A percentile compares a stretch with the other conserved stretches of the same genome.
Conservation (phyloP, 2,888 invertebrate genomes). For the Watsonalla binaria region DNA sequence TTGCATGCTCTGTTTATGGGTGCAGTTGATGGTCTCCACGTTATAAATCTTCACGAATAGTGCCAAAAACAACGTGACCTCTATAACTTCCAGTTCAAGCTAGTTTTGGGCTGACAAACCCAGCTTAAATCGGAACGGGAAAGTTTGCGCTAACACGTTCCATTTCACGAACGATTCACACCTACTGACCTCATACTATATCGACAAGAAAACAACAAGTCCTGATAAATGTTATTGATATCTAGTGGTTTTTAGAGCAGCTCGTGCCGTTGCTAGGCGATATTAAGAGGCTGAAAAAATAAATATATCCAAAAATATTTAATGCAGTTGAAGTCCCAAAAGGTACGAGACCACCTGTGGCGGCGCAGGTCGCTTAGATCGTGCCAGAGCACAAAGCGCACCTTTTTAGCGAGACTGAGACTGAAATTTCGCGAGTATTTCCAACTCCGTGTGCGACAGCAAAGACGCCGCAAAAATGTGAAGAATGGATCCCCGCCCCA, state of each 20-base stretch:
- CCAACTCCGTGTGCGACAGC: slow-evolving; percentile 29
- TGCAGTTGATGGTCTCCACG: slow-evolving; percentile 60
- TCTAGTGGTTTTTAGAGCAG: too few relatives aligned
- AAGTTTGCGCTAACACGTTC: slow-evolving; percentile 43
- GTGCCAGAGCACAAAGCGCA: slow-evolving; percentile 45
- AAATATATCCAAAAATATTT: background rate
- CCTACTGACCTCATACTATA: slow-evolving; percentile 25
- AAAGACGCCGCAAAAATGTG: slow-evolving; percentile 57
- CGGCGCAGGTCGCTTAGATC: slow-evolving; percentile 38
- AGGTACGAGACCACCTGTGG: slow-evolving; percentile 48
- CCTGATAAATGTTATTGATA: too few relatives aligned
- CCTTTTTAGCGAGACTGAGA: slow-evolving; percentile 47
- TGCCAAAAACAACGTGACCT: slow-evolving; percentile 59
- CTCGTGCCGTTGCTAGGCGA: too few relatives aligned
- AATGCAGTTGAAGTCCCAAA: slow-evolving; percentile 6
- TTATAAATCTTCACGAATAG: slow-evolving; percentile 61
- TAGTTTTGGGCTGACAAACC: slow-evolving; percentile 42
- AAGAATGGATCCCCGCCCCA: slow-evolving; percentile 38
- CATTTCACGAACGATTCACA: slow-evolving; percentile 35
- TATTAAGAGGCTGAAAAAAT: too few relatives aligned
- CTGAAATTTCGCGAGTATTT: slow-evolving; percentile 51
- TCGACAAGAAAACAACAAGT: slow-evolving; percentile 10
- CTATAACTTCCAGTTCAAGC: slow-evolving; percentile 38
- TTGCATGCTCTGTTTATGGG: slow-evolving; percentile 65
- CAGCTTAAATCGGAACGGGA: slow-evolving; percentile 34